A percentile compares a stretch with the other conserved stretches of the same genome.
Conservation (phyloP, 2,797 vertebrate genomes). For the Coluber constrictor region DNA sequence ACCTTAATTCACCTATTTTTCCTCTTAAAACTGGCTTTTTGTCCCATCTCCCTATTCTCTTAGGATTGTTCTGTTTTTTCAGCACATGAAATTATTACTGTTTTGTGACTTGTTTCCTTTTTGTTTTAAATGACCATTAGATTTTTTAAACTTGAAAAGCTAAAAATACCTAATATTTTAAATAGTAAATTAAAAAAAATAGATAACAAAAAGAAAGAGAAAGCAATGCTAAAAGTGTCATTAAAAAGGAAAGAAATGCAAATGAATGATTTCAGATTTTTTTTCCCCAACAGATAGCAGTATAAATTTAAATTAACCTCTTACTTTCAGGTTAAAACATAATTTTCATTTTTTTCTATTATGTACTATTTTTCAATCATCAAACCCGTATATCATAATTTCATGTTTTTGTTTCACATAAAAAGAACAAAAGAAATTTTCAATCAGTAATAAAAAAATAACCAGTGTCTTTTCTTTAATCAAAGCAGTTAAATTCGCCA, state of each 20-base stretch:
- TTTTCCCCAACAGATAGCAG: neutral
- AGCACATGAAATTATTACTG: neutral
- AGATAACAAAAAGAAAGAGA: neutral
- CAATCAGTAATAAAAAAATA: neutral
- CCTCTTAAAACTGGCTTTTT: neutral
- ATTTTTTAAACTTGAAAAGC: neutral
- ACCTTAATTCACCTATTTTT: neutral
- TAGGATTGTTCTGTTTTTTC: neutral
- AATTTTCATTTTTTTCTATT: neutral
- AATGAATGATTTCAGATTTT: neutral
- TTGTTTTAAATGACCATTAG: neutral
- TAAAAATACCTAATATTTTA: neutral
- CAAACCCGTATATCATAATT: neutral
- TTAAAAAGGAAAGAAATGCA: neutral
- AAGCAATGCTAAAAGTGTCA: neutral
- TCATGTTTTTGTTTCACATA: neutral
- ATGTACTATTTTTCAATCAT: neutral
- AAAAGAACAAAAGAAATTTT: neutral
- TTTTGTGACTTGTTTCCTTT: neutral
- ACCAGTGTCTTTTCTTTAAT: neutral
- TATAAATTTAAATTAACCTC: neutral
- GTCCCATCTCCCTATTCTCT: neutral
- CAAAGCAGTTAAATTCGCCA: neutral
- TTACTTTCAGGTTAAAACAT: neutral
- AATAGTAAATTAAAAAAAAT: neutral